phyloP scores from a whole-genome alignment of 2,888 invertebrate species.

The Neria commutata region DNA sequence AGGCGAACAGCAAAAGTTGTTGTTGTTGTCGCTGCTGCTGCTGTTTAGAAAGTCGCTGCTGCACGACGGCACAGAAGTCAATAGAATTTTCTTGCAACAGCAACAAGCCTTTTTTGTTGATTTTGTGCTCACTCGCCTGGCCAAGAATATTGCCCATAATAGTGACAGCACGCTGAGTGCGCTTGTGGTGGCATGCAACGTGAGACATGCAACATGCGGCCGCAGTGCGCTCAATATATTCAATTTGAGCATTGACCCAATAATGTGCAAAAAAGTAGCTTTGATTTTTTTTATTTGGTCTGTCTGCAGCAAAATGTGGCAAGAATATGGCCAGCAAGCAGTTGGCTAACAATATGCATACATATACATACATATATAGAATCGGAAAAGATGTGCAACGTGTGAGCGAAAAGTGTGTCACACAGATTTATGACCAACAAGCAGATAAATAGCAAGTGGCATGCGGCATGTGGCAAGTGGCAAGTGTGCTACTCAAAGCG shows the following conservation, averaged over 20 bases:
- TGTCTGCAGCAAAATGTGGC: slow-evolving; percentile 2
- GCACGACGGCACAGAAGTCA: too few relatives aligned
- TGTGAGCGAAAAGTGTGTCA: neutral
- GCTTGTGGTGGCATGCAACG: neutral
- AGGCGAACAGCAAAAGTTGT: too few relatives aligned
- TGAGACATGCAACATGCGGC: too few relatives aligned
- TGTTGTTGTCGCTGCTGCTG: too few relatives aligned
- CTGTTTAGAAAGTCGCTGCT: neutral
- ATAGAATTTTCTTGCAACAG: slow-evolving; percentile 5
- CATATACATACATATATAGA: neutral
- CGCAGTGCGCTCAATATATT: slow-evolving; percentile 20
- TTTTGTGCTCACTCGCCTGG: too few relatives aligned
- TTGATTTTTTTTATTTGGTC: too few relatives aligned
- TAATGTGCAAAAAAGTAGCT: slow-evolving; percentile 26
- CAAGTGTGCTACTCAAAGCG: too few relatives aligned
- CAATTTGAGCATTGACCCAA: slow-evolving; percentile 33
- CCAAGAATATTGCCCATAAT: too few relatives aligned
- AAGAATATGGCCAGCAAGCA: neutral
- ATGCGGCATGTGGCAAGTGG: too few relatives aligned
- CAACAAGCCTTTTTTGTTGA: too few relatives aligned
- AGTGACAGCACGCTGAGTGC: neutral
- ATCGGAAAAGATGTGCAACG: neutral
- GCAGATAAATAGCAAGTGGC: neutral
- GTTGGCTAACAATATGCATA: neutral
- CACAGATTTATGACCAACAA: too few relatives aligned